Conservation (phyloP, 2,888 invertebrate species). For the Thymelicus lineola region DNA sequence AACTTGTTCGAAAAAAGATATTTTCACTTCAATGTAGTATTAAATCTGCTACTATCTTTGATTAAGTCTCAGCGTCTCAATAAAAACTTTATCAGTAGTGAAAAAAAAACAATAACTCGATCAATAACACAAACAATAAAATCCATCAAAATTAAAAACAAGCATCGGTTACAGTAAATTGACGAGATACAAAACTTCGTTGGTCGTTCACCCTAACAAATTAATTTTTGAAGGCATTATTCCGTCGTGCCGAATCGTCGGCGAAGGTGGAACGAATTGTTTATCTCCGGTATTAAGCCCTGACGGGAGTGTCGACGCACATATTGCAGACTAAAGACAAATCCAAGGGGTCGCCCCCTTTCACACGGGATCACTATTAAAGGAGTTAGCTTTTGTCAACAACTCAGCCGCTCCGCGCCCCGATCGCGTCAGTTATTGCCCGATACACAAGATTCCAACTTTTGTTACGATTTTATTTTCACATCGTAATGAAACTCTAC, state of each 20-base stretch:
- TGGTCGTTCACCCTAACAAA: slow-evolving; percentile 65
- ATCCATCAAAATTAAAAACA: slow-evolving; percentile 11
- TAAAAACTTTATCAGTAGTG: no score
- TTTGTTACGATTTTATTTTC: slow-evolving; percentile 39
- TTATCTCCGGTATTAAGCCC: slow-evolving; percentile 73
- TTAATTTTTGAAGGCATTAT: slow-evolving; percentile 69
- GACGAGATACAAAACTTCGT: slow-evolving; percentile 44
- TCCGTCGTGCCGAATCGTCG: slow-evolving; percentile 67
- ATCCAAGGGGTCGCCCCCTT: slow-evolving; percentile 56
- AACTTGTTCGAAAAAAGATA: no score
- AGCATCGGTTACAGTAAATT: slow-evolving; percentile 8
- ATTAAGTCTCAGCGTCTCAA: no score
- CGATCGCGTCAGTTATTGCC: slow-evolving; percentile 42
- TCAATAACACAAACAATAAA: slow-evolving; percentile 2
- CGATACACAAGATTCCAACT: slow-evolving; percentile 10
- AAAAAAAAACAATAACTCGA: background rate
- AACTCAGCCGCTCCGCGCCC: slow-evolving; percentile 49
- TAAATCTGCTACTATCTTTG: no score
- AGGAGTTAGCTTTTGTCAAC: slow-evolving; percentile 69
- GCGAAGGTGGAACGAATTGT: slow-evolving; percentile 76
- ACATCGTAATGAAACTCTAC: slow-evolving; percentile 41
- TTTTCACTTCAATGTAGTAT: no score
- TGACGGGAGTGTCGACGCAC: slow-evolving; percentile 67
- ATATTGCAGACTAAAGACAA: slow-evolving; percentile 62
- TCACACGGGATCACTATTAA: slow-evolving; percentile 68